Percentiles rank a stretch among this genome's conserved stretches.
Evolutionary conservation across 2,797 vertebrate genomes (phyloP).

Genomic region (Catostomus latipinnis): DNA sequence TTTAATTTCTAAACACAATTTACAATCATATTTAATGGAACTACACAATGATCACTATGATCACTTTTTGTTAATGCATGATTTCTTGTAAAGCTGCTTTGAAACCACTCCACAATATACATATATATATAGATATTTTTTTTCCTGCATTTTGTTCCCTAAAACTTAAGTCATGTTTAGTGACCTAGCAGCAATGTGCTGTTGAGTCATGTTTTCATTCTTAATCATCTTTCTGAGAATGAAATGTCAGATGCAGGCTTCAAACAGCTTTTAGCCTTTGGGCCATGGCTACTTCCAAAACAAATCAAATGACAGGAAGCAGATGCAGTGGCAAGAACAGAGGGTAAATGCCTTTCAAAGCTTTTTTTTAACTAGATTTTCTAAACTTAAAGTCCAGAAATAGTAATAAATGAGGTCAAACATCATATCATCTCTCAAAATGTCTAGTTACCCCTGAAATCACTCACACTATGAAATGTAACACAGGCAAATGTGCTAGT

Average conservation of each 20-base stretch:
- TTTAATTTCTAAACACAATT: too few species aligned
- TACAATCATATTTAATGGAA: too few species aligned
- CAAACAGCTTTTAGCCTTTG: conserved; percentile 56
- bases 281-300: conserved; percentile 51
- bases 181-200: conserved; percentile 54
- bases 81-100: too few species aligned
- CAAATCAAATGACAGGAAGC: conserved; percentile 37
- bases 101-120: too few species aligned
- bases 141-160: conserved; percentile 34
- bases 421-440: conserved; percentile 9
- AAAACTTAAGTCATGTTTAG: conserved; percentile 48
- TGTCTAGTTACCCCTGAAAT: background rate
- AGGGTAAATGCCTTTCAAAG: background rate
- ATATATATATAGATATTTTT: background rate
- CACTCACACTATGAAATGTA: background rate
- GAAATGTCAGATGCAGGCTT: conserved; percentile 57
- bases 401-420: background rate
- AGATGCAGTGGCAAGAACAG: background rate
- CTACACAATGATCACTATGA: too few species aligned
- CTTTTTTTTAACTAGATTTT: background rate
- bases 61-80: too few species aligned
- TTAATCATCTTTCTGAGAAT: conserved; percentile 48
- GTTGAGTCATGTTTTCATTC: conserved; percentile 55
- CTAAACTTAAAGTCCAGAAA: background rate
- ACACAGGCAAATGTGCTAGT: background rate